Evolutionary conservation across 2,113 vertebrate genomes (phyloP), one percentile per base, ranked within the genome.

Genomic region (Accipiter virgatus): DNA sequence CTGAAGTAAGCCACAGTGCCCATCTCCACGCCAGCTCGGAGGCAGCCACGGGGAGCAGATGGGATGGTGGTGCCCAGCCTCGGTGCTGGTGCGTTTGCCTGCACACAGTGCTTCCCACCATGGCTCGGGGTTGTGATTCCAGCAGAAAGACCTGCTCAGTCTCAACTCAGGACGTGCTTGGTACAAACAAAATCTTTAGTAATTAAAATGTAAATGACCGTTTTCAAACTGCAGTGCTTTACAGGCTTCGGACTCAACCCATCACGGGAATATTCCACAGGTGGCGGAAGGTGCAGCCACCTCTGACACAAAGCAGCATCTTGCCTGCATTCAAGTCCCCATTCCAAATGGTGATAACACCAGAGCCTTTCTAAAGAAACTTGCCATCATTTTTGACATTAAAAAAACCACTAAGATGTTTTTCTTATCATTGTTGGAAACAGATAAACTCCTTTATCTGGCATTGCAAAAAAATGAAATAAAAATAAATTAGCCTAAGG

Each of bases 101-200:
- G 32, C 13, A 40, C 0, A 0, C 29, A 32, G 68, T 14, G n/a
- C 26, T 26, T 78, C 42, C 19, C 14, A 31, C 13, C 26, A 25
- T 0, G 0, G 27, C 53, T 74, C 2, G 2, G 19, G 19, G 10
- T 1, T 67, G 61, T 53, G 81, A 90, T 29, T 88, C 8, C 4
- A 11, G 22, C 27, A 72, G 80, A 83, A 85, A 68, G 40, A 66
- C 21, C 48, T 62, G 31, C 40, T 88, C 71, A 81, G 42, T 59
- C 70, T 63, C 0, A 0, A 47, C 13, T 16, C 9, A 11, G 27
- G 36, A 79, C 8, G 13, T 40, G 31, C 17, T 65, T 78, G 34
- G 32, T 50, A n/a, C 10, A 52, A n/a, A 61, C 8, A 93, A 85
- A 86, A 84, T 36, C 10, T 71, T 86, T 16, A 13, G 10, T 72